Base-by-base conservation (phyloP, 2,888 invertebrate species). In the Hypomecis atomaria region DNA sequence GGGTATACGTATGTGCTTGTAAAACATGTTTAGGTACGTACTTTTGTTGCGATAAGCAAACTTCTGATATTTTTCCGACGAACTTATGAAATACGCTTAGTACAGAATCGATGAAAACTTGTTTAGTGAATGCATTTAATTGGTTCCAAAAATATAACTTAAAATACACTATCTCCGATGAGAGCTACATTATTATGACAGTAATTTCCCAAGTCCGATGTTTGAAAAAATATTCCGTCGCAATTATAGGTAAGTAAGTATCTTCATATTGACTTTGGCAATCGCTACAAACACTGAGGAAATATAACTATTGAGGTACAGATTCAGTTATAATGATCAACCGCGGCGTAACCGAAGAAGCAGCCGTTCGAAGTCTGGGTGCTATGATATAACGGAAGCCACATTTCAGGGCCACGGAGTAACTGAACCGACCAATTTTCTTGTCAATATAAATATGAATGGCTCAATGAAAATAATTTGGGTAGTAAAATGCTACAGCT, bases 351-450 rank as follows among this genome's bases (percentile, higher is more conserved):
- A 49, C 52, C 13, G 13, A 3, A 23, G 33, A 10, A 52, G 10
- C 34, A 33, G 2, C 37, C 36, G 36, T 36, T 36, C 36, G 37
- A 43, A 42, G 36, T 38, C n/a, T n/a, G n/a, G n/a, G n/a, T n/a
- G n/a, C n/a, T n/a, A 13, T 52, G 45, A 48, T 42, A 62, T 49
- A 44, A 53, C 36, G 37, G 33, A 58, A 53, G 53, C 47, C 40
- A 52, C 47, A 52, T 48, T 58, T 52, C 57, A 62, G 34, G 52
- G 42, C 6, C 52, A 23, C 45, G 13, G n/a, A 44, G 49, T 56
- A 36, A 62, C 48, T 58, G n/a, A 11, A 45, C 48, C 13, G 34
- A 34, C 44, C 47, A 47, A 57, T 57, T 52, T 57, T 47, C 52
- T 36, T 48, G 47, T 57, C 57, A 53, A 23, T 57, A 47, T 37